Evolutionary conservation across 2,113 vertebrate species (phyloP), one percentile per base, ranked within the genome.

Genomic region (Brachyhypopomus occidentalis): DNA sequence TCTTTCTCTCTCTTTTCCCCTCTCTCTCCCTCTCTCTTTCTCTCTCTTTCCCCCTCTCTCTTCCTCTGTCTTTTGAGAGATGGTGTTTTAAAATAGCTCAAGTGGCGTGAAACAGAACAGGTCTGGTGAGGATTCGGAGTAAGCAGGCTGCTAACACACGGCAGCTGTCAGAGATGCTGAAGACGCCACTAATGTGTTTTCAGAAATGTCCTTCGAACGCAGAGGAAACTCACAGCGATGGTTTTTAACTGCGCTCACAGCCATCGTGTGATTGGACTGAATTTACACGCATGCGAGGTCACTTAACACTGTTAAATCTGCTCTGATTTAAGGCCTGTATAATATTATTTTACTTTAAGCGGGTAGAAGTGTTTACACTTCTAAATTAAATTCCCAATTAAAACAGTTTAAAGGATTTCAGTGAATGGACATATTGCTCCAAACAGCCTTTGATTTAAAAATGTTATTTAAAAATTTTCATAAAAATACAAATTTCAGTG

Each of bases 231-330:
- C 45, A 14, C 12, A 14, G 45, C 9, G 9, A 52, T 14, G 45
- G 9, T 11, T 52, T 52, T 52, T 52, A 52, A 52, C 45, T 52
- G 45, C 45, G 12, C 45, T 52, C 45, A 14, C 45, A 52, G 45
- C 11, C 1, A 11, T 52, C 45, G 12, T 52, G 9, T 14, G 9
- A 14, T 52, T 14, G 12, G 9, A 52, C 9, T 12, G 45, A 52
- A 58, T 48, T 79, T 22, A 72, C 72, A 36, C 63, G 17, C 0
- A 12, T 52, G 62, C 41, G 23, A 63, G 58, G 48, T 72, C 69
- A 48, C 72, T 62, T 79, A 52, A 70, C 64, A 25, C 52, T 58
- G 52, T 72, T 41, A 60, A 34, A 17, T 79, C 25, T 72, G 34
- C 20, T 62, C 23, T 1, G 55, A 58, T 52, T 11, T 14, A 14